Conservation (phyloP, 2,797 vertebrate genomes). For the Dicrostonyx torquatus region DNA sequence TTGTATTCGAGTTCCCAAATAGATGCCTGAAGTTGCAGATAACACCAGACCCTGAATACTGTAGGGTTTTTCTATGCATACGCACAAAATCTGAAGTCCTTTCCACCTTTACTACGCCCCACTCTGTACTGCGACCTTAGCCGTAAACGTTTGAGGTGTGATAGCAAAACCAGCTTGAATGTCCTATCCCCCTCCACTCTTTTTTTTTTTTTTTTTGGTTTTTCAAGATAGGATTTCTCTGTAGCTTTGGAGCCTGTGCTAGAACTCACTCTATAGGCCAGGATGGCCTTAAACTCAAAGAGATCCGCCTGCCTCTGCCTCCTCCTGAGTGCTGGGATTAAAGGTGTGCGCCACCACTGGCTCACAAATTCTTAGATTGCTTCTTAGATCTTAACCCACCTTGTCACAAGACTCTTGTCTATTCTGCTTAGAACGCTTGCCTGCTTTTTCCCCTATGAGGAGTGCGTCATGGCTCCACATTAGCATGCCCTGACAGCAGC, state of each 20-base stretch:
- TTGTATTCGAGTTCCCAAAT: neutral
- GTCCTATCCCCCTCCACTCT: neutral
- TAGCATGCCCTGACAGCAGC: neutral
- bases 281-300: too few species aligned
- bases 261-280: too few species aligned
- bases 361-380: neutral
- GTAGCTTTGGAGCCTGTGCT: too few species aligned
- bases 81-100: neutral
- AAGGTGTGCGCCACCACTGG: too few species aligned
- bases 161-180: neutral
- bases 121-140: neutral
- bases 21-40: neutral
- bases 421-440: neutral
- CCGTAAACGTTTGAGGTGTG: neutral
- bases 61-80: neutral
- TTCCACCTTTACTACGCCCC: neutral
- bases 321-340: too few species aligned
- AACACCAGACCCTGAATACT: too few species aligned
- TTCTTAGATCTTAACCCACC: neutral
- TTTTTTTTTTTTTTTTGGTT: too few species aligned
- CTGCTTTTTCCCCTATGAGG: neutral
- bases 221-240: too few species aligned
- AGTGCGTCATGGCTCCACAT: neutral
- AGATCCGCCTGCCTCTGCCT: too few species aligned
- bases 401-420: neutral